Base-by-base conservation (phyloP, 1,140 invertebrate genomes). In the Drosophila punjabiensis region DNA sequence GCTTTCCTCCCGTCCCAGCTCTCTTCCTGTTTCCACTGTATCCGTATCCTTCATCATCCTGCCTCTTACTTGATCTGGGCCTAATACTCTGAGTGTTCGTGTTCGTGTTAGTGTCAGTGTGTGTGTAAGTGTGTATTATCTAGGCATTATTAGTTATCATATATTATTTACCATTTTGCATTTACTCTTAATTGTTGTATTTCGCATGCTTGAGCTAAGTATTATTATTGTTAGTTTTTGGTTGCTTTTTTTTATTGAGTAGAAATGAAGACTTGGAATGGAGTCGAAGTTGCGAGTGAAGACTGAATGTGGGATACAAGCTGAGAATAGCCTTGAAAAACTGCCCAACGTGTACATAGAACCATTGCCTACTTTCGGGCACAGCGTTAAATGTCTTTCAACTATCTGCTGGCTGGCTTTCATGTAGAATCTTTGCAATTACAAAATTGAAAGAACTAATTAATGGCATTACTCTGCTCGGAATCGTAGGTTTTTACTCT, bases 41-140 rank as follows among this genome's bases (percentile, higher is more conserved):
- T 24, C 24, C 24, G 24, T 20, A 11, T 68, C 61, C 39, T 50
- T 37, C 33, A 52, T 79, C 68, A 52, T 79, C 68, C 64, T 76
- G 63, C 75, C 60, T 59, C 45, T 48, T 63, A 82, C 63, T 82
- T 86, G 83, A 85, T 76, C 63, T 61, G 81, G 75, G 68, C 60
- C 83, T 82, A 82, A 87, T 77, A 87, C 84, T 76, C 52, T 66
- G 37, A 33, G 61, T 76, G 47, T 53, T n/a, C 28, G 28, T 59
- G 52, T 76, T 52, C 59, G 48, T 76, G 61, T 76, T 43, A 35
- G 24, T 32, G 20, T 58, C 47, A 76, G 56, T 62, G 53, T 76
- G 61, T 76, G 52, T 75, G 47, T 39, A 68, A 52, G 32, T 62
- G 66, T 50, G 50, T 68, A 79, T 76, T 73, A 68, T 73, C 74